These are phyloP conservation scores for Eurytoma adleriae DNA, from an alignment of 2,888 invertebrate species.

Conservation along the genomic window DNA sequence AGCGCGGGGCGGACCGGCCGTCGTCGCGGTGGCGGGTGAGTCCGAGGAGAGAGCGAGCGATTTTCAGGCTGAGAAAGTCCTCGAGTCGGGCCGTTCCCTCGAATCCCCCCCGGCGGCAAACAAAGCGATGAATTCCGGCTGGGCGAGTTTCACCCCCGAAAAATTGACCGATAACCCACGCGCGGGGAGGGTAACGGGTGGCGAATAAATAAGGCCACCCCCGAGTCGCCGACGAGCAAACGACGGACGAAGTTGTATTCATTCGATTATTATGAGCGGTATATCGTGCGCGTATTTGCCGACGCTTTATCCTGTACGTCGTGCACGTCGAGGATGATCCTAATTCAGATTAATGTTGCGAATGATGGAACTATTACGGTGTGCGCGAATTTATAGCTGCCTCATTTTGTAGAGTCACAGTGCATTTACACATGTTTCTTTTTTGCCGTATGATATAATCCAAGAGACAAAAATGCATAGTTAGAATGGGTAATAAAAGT, in stretches of 20 bases:
- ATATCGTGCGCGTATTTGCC: background rate
- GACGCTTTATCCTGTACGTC: background rate
- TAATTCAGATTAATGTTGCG: background rate
- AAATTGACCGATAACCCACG: constrained; percentile 72
- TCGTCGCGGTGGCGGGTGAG: background rate
- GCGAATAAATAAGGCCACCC: constrained; percentile 70
- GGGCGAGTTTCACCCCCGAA: constrained; percentile 70
- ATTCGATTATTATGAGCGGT: constrained; percentile 46
- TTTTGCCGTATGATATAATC: too few relatives aligned
- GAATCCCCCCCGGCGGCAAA: constrained; percentile 65
- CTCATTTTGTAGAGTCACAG: too few relatives aligned
- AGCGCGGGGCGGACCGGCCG: background rate
- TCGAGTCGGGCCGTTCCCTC: constrained; percentile 4
- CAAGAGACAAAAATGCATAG: too few relatives aligned
- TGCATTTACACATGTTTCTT: too few relatives aligned
- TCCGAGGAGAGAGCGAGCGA: constrained; percentile 44
- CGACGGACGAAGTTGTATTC: constrained; percentile 8
- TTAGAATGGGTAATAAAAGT: too few relatives aligned
- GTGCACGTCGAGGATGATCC: background rate
- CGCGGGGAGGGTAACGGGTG: constrained; percentile 62
- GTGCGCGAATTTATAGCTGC: too few relatives aligned
- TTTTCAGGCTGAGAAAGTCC: constrained; percentile 58
- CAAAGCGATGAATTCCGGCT: constrained; percentile 75
- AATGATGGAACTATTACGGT: background rate
- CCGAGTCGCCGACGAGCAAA: constrained; percentile 3